phyloP scores from a whole-genome alignment of 2,113 vertebrate species.

The Rhegmatorhina hoffmannsi region DNA sequence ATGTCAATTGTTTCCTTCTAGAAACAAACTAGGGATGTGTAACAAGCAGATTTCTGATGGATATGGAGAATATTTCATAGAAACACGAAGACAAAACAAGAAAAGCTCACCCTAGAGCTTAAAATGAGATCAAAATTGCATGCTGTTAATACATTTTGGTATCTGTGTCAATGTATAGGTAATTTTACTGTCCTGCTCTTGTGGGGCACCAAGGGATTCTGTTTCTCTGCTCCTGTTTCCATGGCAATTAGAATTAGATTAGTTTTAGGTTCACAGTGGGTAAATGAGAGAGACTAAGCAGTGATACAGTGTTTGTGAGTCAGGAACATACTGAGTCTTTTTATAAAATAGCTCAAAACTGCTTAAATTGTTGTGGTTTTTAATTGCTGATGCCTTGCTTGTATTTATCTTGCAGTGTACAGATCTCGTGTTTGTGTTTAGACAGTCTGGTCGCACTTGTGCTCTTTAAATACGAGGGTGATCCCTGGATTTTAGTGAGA shows the following conservation, averaged over 20 bases:
- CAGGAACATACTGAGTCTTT: background rate
- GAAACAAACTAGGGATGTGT: background rate
- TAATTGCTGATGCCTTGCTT: background rate
- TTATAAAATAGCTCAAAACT: background rate
- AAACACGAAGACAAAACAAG: background rate
- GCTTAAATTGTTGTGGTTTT: background rate
- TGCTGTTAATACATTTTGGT: background rate
- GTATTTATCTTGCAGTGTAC: background rate
- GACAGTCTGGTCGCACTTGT: background rate
- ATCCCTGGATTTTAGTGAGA: background rate
- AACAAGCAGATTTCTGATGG: background rate
- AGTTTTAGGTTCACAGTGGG: slow-evolving; percentile 66
- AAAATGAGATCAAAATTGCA: slow-evolving; percentile 22
- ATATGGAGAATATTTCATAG: background rate
- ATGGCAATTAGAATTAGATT: slow-evolving; percentile 82
- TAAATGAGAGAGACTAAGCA: slow-evolving; percentile 61
- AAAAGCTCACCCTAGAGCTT: background rate
- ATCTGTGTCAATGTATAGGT: slow-evolving; percentile 47
- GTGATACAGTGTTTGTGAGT: slow-evolving; percentile 19
- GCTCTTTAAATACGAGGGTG: background rate
- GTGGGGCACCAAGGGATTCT: slow-evolving; percentile 71
- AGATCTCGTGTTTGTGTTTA: background rate
- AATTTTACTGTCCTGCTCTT: slow-evolving; percentile 61
- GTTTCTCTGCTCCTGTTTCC: slow-evolving; percentile 86
- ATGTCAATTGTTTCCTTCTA: background rate